Percentiles rank a stretch among this genome's conserved stretches.
Evolutionary conservation across 2,113 vertebrate genomes (phyloP).

Genomic region (Marmota monax): DNA sequence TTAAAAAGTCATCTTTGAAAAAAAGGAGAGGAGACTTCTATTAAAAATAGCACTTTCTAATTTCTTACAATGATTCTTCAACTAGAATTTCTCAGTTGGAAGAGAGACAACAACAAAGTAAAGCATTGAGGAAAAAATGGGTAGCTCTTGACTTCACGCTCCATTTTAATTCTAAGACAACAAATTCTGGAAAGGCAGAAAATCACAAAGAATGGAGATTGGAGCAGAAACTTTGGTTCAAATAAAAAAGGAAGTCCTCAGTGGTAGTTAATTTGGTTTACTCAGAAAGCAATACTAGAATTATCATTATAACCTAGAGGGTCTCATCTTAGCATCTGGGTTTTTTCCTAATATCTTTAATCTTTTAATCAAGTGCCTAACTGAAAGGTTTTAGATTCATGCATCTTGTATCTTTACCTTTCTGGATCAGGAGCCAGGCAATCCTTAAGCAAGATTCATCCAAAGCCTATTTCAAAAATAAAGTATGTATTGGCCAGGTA

Average conservation of each 20-base stretch:
- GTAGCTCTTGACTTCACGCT: neutral
- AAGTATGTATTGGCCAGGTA: neutral
- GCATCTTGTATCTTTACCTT: neutral
- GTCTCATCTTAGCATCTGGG: conserved; percentile 94
- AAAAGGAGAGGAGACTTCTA: neutral
- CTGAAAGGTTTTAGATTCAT: neutral
- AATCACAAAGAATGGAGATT: conserved; percentile 55
- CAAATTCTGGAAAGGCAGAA: conserved; percentile 52
- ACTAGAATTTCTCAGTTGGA: neutral
- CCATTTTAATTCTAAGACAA: conserved; percentile 65
- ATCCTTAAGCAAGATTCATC: neutral
- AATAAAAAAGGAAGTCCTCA: conserved; percentile 61
- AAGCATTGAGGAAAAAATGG: neutral
- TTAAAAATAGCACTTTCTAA: neutral
- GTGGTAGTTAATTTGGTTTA: neutral
- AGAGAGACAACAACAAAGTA: neutral
- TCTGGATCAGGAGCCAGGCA: neutral
- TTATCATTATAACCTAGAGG: conserved; percentile 85
- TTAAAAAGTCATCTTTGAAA: neutral
- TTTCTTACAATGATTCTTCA: neutral
- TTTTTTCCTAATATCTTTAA: conserved; percentile 93
- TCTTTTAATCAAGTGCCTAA: conserved; percentile 84
- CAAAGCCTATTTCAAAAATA: neutral
- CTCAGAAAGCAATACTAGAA: conserved; percentile 8
- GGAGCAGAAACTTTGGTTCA: conserved; percentile 50